A percentile compares a stretch with the other conserved stretches of the same genome.
These are phyloP conservation scores for Ploceus nigricollis DNA, from an alignment of 2,113 vertebrate species.

Conservation along the genomic window DNA sequence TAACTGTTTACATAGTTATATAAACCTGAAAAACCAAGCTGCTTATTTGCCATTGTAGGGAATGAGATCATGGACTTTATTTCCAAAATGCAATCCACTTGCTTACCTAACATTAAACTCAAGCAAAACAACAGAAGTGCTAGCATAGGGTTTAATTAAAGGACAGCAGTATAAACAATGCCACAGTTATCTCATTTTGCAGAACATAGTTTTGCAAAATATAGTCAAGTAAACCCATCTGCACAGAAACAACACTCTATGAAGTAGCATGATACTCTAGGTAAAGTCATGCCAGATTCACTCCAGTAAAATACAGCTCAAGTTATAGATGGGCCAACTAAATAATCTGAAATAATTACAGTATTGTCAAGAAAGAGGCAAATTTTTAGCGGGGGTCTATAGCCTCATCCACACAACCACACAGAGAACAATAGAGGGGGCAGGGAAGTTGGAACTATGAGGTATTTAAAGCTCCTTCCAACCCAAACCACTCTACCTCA, in stretches of 20 bases:
- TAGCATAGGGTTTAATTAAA: background rate
- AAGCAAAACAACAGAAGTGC: background rate
- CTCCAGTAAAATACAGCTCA: background rate
- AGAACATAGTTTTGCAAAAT: background rate
- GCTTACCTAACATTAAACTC: background rate
- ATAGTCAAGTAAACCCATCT: background rate
- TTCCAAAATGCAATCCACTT: background rate
- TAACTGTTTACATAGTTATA: background rate
- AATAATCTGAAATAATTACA: background rate
- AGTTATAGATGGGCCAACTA: background rate
- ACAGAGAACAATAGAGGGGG: background rate
- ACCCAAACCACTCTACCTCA: background rate
- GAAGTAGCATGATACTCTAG: background rate
- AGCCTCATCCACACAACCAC: background rate
- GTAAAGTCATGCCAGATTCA: background rate
- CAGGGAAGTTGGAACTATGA: background rate
- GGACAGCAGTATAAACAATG: background rate
- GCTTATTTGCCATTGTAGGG: background rate
- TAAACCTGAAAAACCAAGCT: background rate
- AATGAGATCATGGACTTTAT: background rate
- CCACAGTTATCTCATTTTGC: background rate
- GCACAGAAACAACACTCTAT: background rate
- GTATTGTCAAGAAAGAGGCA: background rate
- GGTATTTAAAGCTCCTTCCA: background rate
- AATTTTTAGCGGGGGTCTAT: background rate